Evolutionary conservation across 2,888 invertebrate genomes (phyloP).

Genomic region (Phania funesta): DNA sequence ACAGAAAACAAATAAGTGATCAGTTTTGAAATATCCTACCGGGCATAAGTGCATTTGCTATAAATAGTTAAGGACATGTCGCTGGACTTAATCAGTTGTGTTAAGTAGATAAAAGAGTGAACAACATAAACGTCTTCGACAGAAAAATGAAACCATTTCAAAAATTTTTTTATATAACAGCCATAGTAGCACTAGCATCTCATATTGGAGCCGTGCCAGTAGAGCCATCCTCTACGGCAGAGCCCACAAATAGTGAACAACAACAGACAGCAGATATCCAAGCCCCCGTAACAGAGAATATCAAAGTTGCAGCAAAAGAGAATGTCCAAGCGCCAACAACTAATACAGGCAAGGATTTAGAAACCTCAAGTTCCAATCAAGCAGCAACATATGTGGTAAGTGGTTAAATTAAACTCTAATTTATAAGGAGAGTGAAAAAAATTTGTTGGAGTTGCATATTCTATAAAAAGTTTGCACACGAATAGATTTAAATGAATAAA

Average conservation of each 20-base stretch:
- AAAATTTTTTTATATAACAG: conserved; percentile 49
- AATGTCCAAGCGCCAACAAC: background rate
- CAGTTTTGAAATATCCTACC: background rate
- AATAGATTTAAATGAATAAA: too few relatives aligned
- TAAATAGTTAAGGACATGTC: conserved; percentile 55
- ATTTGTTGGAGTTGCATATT: too few relatives aligned
- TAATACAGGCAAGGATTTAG: conserved; percentile 29
- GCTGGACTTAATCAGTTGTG: conserved; percentile 39
- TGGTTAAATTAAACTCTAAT: background rate
- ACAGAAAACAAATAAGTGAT: conserved; percentile 22
- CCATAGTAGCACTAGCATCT: conserved; percentile 54
- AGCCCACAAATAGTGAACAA: background rate
- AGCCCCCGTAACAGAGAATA: background rate
- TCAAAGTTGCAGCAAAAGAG: background rate
- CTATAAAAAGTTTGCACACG: too few relatives aligned
- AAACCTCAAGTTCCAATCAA: conserved; percentile 44
- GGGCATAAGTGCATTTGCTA: background rate
- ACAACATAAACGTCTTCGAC: background rate
- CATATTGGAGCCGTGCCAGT: conserved; percentile 37
- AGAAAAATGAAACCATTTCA: conserved; percentile 49
- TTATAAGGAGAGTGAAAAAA: background rate
- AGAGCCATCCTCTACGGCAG: background rate
- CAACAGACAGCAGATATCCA: background rate
- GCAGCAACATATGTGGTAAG: conserved; percentile 56
- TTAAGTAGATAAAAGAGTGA: conserved; percentile 15